These are phyloP conservation scores for Acrossocheilus wenchowensis DNA, from an alignment of 2,797 vertebrate species.

Conservation along the genomic window DNA sequence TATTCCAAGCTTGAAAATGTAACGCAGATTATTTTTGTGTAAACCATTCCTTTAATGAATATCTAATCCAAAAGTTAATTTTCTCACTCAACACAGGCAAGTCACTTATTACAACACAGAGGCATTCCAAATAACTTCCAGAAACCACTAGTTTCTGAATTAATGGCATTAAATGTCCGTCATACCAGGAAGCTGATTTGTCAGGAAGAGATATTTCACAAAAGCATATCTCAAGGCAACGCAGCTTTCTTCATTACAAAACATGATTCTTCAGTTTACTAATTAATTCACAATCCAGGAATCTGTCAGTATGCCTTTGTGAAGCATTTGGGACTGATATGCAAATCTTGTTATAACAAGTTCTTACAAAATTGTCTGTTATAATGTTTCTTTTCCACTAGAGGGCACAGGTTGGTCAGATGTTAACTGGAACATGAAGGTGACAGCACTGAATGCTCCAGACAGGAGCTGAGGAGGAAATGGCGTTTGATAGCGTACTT, in stretches of 20 bases:
- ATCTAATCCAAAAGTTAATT: conserved; percentile 25
- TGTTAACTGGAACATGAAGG: not conserved
- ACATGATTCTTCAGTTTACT: not conserved
- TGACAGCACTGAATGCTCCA: not conserved
- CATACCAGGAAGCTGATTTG: not conserved
- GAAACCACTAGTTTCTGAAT: not conserved
- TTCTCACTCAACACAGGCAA: not conserved
- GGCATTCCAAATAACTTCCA: not conserved
- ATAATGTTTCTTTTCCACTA: not conserved
- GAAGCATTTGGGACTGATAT: not conserved
- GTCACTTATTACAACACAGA: conserved; percentile 12
- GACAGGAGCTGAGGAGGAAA: not conserved
- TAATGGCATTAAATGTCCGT: not conserved
- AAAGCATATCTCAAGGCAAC: not conserved
- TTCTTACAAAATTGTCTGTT: not conserved
- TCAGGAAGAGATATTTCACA: not conserved
- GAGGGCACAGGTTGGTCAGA: not conserved
- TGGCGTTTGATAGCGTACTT: not conserved
- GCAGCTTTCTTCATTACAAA: not conserved
- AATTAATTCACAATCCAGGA: not conserved
- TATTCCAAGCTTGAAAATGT: not conserved
- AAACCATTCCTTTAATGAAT: not conserved
- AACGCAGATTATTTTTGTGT: not conserved
- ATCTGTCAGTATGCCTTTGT: not conserved
- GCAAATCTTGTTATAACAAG: not conserved